Evolutionary conservation across 1,140 invertebrate species (phyloP), one percentile per base, ranked within the genome.

Genomic region (Radopholus similis): DNA sequence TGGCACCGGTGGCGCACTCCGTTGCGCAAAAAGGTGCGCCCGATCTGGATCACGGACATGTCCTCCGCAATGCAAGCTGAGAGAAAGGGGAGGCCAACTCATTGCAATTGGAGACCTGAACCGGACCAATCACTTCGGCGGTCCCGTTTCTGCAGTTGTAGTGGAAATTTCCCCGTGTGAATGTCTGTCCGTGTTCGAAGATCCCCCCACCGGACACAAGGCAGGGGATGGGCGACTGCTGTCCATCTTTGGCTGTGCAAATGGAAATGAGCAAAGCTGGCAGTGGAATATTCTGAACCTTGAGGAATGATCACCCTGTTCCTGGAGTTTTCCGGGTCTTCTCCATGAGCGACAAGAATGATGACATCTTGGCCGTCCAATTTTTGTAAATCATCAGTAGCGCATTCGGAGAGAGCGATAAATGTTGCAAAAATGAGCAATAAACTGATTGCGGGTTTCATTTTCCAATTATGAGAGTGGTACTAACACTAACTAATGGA

Each of bases 141-240:
- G 78, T 81, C 28, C 78, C 78, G 66, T 81, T 81, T 35, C 70
- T 75, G 56, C 78, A 81, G 23, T 58, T 73, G 51, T 81, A 81
- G 49, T 81, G 78, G 60, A 81, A 81, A 32, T 78, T 81, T 23
- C 74, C 76, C 64, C 82, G 82, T n/a, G 78, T 78, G 63, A 81
- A 81, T 21, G 78, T 81, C 37, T 78, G 74, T 23, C 81, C 81
- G 56, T 81, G 78, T 55, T 83, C 78, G 60, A 73, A 76, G 11
- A 70, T 77, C n/a, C 81, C 78, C 13, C 72, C 66, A 32, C 71
- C 70, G 21, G 71, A 49, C 28, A 82, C 56, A 26, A 81, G 57
- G 59, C 78, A 81, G 9, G 78, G 78, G 15, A 81, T 60, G 28
- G 76, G 78, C 23, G 81, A 26, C 42, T 64, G 40, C 21, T 15